Percentiles rank a stretch among this genome's conserved stretches.
Evolutionary conservation across 2,113 vertebrate species (phyloP).

Genomic region (Syrmaticus mikado): DNA sequence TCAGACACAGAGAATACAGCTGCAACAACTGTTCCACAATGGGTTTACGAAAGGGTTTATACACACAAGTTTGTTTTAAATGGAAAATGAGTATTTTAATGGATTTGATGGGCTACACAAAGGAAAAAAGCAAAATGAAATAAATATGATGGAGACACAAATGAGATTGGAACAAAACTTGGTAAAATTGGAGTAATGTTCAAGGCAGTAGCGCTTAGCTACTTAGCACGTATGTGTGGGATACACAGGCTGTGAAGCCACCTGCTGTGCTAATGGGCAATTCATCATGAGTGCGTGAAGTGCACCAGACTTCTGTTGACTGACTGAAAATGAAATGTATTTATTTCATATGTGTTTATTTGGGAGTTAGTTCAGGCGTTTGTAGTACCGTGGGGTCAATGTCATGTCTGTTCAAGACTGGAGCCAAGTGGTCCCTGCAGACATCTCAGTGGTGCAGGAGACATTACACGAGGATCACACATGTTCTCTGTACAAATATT

Average conservation of each 20-base stretch:
- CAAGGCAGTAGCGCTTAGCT: not conserved
- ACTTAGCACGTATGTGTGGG: not conserved
- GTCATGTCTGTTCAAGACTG: not conserved
- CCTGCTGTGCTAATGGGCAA: accelerated
- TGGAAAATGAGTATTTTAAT: not conserved
- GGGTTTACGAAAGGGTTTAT: not conserved
- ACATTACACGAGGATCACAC: not conserved
- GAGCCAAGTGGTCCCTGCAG: not conserved
- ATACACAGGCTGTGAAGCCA: accelerated
- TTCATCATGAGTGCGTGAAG: not conserved
- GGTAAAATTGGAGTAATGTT: not conserved
- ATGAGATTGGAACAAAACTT: not conserved
- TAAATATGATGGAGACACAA: not conserved
- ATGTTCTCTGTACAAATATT: accelerated
- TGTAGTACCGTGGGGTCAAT: not conserved
- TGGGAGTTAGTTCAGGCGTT: not conserved
- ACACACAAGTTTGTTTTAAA: not conserved
- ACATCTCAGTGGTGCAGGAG: accelerated
- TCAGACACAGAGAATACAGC: accelerated
- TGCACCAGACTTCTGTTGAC: not conserved
- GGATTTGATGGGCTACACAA: not conserved
- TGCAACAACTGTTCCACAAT: not conserved
- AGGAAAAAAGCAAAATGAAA: not conserved
- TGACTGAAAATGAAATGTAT: not conserved
- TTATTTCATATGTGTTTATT: not conserved